Evolutionary conservation across 2,113 vertebrate species (phyloP).

Genomic region (Eidolon helvum): DNA sequence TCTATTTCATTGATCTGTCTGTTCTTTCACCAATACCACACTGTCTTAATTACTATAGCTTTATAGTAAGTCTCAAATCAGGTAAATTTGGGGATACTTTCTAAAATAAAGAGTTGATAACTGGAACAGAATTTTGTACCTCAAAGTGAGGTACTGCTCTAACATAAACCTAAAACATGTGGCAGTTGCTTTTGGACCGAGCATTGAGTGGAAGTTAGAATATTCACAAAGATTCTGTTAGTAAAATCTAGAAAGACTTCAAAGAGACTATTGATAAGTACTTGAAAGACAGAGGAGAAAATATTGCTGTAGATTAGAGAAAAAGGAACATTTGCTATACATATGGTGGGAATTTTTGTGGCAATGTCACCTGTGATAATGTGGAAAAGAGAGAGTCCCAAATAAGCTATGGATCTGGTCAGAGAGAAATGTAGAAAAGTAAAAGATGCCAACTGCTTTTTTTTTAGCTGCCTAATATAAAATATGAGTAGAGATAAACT

Average conservation of each 20-base stretch:
- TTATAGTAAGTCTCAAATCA: background rate
- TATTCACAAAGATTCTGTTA: conserved; percentile 6
- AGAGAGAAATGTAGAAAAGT: background rate
- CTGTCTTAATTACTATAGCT: background rate
- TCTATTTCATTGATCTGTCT: background rate
- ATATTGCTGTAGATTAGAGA: background rate
- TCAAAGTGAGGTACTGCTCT: background rate
- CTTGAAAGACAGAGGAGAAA: conserved; percentile 39
- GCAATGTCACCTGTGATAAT: background rate
- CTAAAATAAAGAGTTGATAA: conserved; percentile 17
- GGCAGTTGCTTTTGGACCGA: conserved; percentile 20
- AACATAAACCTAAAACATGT: conserved; percentile 7
- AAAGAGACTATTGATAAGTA: background rate
- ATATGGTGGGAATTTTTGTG: background rate
- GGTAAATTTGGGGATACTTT: conserved; percentile 2
- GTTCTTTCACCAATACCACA: background rate
- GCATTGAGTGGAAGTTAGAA: conserved; percentile 1
- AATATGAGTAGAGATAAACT: background rate
- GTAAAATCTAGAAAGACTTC: conserved; percentile 23
- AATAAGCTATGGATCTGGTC: background rate
- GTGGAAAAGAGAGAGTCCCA: background rate
- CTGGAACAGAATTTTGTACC: background rate
- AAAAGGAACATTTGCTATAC: background rate
- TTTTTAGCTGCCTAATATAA: background rate
- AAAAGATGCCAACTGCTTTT: background rate